Conservation (phyloP, 2,888 invertebrate species). For the Mongoloraphidia duomilia region DNA sequence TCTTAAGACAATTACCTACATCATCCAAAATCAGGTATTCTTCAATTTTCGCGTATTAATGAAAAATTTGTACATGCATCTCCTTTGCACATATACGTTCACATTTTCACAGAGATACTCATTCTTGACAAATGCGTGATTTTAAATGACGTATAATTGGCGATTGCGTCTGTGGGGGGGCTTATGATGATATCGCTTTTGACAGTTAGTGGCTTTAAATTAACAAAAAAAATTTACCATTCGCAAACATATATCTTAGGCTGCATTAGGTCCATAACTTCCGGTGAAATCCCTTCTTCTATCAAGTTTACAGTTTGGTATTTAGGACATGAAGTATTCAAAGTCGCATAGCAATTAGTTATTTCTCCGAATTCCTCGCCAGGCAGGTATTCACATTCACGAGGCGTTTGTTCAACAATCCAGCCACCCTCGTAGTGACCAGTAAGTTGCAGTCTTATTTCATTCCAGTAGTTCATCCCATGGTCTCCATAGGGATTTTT, state of each 20-base stretch:
- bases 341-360: constrained; percentile 38
- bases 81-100: no score
- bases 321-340: constrained; percentile 32
- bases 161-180: no score
- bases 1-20: no score
- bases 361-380: constrained; percentile 26
- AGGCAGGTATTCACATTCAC: constrained; percentile 30
- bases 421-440: constrained; percentile 27
- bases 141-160: no score
- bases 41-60: no score
- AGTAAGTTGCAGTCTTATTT: constrained; percentile 24
- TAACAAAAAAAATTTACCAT: constrained; percentile 18
- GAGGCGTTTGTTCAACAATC: constrained; percentile 33
- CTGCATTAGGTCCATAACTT: constrained; percentile 32
- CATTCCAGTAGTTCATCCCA: constrained; percentile 28
- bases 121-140: no score
- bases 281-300: constrained; percentile 25
- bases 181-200: no score
- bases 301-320: constrained; percentile 31
- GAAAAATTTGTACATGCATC: no score
- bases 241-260: constrained; percentile 38
- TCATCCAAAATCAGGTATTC: no score
- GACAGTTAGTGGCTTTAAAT: neutral
- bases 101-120: no score
- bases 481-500: constrained; percentile 35